phyloP scores from a whole-genome alignment of 2,888 invertebrate species.

The Cremastinae sp. region DNA sequence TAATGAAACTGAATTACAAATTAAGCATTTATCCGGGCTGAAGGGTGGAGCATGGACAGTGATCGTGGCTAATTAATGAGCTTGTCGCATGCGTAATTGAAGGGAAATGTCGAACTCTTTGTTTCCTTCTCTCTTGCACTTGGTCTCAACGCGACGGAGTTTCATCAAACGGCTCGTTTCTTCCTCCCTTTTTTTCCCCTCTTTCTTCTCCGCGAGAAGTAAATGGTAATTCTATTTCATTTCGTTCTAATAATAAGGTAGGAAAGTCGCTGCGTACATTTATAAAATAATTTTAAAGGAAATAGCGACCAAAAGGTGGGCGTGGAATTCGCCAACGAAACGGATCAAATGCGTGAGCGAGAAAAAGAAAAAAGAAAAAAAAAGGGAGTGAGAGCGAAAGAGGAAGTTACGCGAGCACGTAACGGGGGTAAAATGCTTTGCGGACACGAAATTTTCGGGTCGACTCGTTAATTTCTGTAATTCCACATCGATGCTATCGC shows the following conservation, averaged over 20 bases:
- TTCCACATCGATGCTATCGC: slow-evolving; percentile 58
- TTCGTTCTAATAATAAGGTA: slow-evolving; percentile 54
- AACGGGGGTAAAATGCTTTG: slow-evolving; percentile 60
- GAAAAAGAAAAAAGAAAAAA: slow-evolving; percentile 9
- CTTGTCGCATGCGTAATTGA: slow-evolving; percentile 55
- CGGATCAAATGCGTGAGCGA: slow-evolving; percentile 37
- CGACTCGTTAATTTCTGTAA: slow-evolving; percentile 61
- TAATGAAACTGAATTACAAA: slow-evolving; percentile 57
- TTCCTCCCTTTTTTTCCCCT: slow-evolving; percentile 5
- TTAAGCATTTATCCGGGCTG: slow-evolving; percentile 35
- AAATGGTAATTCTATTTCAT: slow-evolving; percentile 53
- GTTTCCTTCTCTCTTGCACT: slow-evolving; percentile 4
- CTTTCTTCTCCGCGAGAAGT: slow-evolving; percentile 40
- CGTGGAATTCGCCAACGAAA: slow-evolving; percentile 37
- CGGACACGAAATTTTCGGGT: slow-evolving; percentile 64
- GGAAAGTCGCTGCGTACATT: slow-evolving; percentile 47
- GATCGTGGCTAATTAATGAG: slow-evolving; percentile 60
- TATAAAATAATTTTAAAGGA: slow-evolving; percentile 47
- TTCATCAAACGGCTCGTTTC: slow-evolving; percentile 14
- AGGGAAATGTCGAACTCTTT: slow-evolving; percentile 38
- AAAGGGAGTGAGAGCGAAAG: slow-evolving; percentile 22
- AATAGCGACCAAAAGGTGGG: slow-evolving; percentile 36
- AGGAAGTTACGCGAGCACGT: slow-evolving; percentile 38
- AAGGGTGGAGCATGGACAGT: slow-evolving; percentile 26
- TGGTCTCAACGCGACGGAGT: background rate